A percentile compares a stretch with the other conserved stretches of the same genome.
Conservation (phyloP, 1,140 invertebrate genomes). For the Hycleus cichorii region DNA sequence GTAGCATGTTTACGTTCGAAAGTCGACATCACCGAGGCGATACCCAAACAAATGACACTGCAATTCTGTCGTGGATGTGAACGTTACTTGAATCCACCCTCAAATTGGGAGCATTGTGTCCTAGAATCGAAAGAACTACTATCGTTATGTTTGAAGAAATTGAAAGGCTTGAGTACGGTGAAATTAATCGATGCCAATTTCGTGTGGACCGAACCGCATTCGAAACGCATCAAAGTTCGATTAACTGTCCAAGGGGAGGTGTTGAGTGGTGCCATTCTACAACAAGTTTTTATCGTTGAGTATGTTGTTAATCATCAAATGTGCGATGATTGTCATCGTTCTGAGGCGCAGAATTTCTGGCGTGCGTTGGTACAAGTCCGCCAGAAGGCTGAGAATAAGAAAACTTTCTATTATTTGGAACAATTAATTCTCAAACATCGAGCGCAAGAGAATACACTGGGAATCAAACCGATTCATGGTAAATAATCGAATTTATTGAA, state of each 20-base stretch:
- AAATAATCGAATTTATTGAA: conserved; percentile 25
- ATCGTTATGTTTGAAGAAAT: conserved; percentile 84
- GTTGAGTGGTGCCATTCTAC: conserved; percentile 68
- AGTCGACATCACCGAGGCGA: conserved; percentile 93
- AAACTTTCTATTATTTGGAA: conserved; percentile 97
- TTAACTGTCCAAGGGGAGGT: conserved; percentile 96
- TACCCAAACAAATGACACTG: conserved; percentile 88
- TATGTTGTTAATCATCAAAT: conserved; percentile 87
- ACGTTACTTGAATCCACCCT: conserved; percentile 89
- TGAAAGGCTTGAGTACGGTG: conserved; percentile 87
- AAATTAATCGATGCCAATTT: conserved; percentile 93
- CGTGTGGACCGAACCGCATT: conserved; percentile 99
- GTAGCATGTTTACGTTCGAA: conserved; percentile 82
- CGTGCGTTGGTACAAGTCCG: conserved; percentile 80
- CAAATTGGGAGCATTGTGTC: conserved; percentile 80
- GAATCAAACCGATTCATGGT: conserved; percentile 91
- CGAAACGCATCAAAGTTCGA: conserved; percentile 93
- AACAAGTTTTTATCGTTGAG: conserved; percentile 93
- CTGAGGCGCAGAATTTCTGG: conserved; percentile 98
- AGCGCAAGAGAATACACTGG: conserved; percentile 84
- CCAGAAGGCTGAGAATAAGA: conserved; percentile 88
- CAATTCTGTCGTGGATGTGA: conserved; percentile 90
- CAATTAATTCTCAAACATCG: conserved; percentile 95
- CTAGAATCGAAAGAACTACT: conserved; percentile 92
- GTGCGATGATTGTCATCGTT: conserved; percentile 95